Conservation (phyloP, 2,797 vertebrate genomes). For the Bovichtus diacanthus region DNA sequence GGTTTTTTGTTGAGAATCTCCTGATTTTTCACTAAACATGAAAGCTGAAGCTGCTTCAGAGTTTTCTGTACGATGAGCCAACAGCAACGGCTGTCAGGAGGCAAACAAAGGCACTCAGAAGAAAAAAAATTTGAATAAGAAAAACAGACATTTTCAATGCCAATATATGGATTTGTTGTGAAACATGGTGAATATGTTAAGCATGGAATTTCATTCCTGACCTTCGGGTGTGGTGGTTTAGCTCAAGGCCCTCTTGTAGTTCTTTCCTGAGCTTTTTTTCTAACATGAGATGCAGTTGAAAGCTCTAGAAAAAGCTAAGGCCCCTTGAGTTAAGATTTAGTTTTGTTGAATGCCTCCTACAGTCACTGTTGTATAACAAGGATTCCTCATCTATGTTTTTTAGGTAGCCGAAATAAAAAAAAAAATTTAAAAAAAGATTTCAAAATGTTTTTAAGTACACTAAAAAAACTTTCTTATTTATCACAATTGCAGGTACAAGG, state of each 20-base stretch:
- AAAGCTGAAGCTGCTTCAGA: constrained; percentile 19
- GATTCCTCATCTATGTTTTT: neutral
- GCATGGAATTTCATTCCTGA: neutral
- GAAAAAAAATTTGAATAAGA: too few species aligned
- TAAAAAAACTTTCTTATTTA: too few species aligned
- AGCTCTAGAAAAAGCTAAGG: neutral
- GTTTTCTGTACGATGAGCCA: neutral
- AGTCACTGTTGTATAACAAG: neutral
- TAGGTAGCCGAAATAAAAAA: neutral
- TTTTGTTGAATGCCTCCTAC: neutral
- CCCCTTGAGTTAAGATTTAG: neutral
- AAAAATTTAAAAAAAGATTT: too few species aligned
- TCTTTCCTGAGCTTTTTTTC: neutral
- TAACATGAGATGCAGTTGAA: neutral
- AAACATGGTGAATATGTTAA: neutral
- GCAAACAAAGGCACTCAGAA: neutral
- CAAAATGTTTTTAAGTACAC: neutral
- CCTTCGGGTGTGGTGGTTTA: neutral
- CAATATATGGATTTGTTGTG: neutral
- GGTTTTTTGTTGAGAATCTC: constrained; percentile 4
- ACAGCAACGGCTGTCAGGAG: neutral
- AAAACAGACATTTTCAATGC: neutral
- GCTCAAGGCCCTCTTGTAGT: neutral
- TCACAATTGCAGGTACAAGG: too few species aligned
- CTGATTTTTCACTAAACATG: neutral